Percentiles rank a stretch among this genome's conserved stretches.
Conservation (phyloP, 30 jellyfish, hydroid and myxozoan genomes). For the Rhopilema esculentum region DNA sequence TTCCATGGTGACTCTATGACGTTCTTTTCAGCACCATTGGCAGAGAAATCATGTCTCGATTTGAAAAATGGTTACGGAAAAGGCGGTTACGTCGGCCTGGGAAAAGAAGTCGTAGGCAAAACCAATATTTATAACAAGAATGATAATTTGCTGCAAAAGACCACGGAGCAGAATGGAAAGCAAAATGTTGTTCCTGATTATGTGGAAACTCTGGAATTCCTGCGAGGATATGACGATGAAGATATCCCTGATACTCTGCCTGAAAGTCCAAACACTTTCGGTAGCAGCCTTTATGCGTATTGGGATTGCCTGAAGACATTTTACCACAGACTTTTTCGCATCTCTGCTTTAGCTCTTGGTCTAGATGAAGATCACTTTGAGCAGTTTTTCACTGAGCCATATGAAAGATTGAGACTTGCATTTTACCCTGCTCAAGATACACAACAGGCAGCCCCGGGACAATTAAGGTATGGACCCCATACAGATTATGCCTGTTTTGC, state of each 20-base stretch:
- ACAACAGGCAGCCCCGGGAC: constrained; percentile 39
- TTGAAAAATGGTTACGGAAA: constrained; percentile 59
- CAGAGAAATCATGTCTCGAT: constrained; percentile 12
- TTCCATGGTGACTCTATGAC: constrained; percentile 45
- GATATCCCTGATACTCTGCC: constrained; percentile 22
- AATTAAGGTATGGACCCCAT: constrained; percentile 69
- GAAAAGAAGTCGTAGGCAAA: constrained; percentile 60
- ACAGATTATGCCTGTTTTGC: constrained; percentile 73
- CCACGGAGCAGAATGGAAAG: constrained; percentile 1
- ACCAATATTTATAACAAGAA: constrained; percentile 59
- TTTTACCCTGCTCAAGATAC: constrained; percentile 64
- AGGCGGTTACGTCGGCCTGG: constrained; percentile 67
- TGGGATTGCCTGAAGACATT: constrained; percentile 41
- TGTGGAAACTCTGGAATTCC: constrained; percentile 62
- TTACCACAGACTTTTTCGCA: constrained; percentile 47
- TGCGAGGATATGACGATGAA: constrained; percentile 47
- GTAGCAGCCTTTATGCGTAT: constrained; percentile 16
- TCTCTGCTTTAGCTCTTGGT: constrained; percentile 60
- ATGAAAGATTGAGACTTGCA: constrained; percentile 65
- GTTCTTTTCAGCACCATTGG: constrained; percentile 17
- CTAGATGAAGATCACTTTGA: constrained; percentile 46
- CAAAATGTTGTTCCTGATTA: constrained; percentile 47
- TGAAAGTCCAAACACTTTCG: constrained; percentile 37
- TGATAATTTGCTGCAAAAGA: neutral
- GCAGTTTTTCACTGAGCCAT: constrained; percentile 50